Conservation (phyloP, 2,113 vertebrate genomes). For the Alligator sinensis region DNA sequence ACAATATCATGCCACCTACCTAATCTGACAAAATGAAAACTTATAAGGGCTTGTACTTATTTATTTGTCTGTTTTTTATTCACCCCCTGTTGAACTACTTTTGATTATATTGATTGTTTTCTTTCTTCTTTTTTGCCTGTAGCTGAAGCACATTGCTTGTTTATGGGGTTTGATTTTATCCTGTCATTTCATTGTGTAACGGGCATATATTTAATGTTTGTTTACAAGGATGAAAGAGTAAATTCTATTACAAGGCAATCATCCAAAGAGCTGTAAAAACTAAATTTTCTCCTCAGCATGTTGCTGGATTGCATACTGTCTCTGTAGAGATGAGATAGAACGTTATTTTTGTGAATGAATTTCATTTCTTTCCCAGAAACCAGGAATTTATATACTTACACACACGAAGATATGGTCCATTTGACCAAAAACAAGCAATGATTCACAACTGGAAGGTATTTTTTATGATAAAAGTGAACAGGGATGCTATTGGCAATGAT, state of each 20-base stretch:
- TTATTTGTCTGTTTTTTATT: slow-evolving; percentile 13
- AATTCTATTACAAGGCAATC: slow-evolving; percentile 35
- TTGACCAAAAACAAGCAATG: background rate
- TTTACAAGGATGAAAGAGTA: slow-evolving; percentile 37
- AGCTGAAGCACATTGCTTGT: slow-evolving; percentile 6
- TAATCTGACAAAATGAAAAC: slow-evolving; percentile 3
- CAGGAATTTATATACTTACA: background rate
- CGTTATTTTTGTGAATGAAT: background rate
- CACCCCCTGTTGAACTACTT: slow-evolving; percentile 13
- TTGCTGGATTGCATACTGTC: slow-evolving; percentile 1
- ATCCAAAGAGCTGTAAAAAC: background rate
- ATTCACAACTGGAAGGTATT: background rate
- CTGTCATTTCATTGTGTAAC: slow-evolving; percentile 16
- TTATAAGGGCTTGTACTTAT: background rate
- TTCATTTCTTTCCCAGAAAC: background rate
- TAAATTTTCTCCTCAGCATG: background rate
- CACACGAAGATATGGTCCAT: background rate
- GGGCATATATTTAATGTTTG: slow-evolving; percentile 29
- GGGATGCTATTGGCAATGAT: background rate
- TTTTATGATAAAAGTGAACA: background rate
- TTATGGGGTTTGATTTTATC: slow-evolving; percentile 30
- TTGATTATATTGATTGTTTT: slow-evolving; percentile 34
- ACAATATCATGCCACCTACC: background rate
- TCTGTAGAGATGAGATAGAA: background rate
- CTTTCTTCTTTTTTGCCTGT: slow-evolving; percentile 12